These are phyloP conservation scores for Dascillus cervinus DNA, from an alignment of 2,888 invertebrate genomes.

Conservation along the genomic window DNA sequence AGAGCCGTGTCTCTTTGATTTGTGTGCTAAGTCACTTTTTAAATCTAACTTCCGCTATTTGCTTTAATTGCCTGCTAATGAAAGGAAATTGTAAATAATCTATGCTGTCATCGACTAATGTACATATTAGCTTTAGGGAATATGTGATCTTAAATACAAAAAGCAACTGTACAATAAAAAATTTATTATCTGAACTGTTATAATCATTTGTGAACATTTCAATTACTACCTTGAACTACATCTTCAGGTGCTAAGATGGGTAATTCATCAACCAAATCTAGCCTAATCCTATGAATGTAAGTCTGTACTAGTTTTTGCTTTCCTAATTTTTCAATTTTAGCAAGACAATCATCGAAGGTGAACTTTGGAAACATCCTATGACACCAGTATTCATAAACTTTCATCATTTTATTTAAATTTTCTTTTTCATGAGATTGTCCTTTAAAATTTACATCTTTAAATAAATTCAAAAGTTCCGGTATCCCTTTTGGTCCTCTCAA, in stretches of 20 bases:
- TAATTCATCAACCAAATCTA: constrained; percentile 50
- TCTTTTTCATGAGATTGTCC: constrained; percentile 77
- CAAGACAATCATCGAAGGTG: constrained; percentile 78
- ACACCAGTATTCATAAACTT: constrained; percentile 86
- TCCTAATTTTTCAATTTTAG: constrained; percentile 74
- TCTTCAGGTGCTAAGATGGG: constrained; percentile 41
- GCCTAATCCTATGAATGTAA: constrained; percentile 57
- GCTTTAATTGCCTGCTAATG: no score
- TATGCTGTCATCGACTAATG: constrained; percentile 17
- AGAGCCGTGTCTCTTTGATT: no score
- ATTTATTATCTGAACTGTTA: background rate
- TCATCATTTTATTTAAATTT: constrained; percentile 74
- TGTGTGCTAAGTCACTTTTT: no score
- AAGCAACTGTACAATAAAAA: constrained; percentile 9
- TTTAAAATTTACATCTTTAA: constrained; percentile 72
- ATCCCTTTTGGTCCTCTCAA: constrained; percentile 76
- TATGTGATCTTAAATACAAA: constrained; percentile 28
- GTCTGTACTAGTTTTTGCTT: no score
- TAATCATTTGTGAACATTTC: no score
- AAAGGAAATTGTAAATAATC: no score
- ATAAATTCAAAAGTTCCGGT: constrained; percentile 68
- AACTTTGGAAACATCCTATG: constrained; percentile 86
- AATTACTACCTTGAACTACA: no score
- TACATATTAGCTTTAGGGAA: constrained; percentile 25
- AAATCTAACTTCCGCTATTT: no score